These are phyloP conservation scores for Acleris laterana DNA, from an alignment of 2,888 invertebrate genomes.

Conservation along the genomic window DNA sequence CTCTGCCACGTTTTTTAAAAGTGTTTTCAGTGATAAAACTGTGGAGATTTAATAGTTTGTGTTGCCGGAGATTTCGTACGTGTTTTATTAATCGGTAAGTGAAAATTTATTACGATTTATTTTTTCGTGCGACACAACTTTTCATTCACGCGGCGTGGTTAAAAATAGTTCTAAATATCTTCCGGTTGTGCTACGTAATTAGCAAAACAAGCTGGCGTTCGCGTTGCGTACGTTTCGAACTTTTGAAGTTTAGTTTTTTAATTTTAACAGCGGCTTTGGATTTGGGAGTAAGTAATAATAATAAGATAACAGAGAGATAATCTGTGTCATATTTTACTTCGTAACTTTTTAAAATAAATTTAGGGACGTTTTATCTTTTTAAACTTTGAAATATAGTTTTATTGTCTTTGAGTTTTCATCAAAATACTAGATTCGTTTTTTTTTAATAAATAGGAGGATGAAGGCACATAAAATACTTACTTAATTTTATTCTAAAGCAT, in stretches of 20 bases:
- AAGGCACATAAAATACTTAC: no score
- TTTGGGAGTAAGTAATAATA: background rate
- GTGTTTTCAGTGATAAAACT: constrained; percentile 66
- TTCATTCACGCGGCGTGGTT: constrained; percentile 55
- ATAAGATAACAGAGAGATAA: constrained; percentile 1
- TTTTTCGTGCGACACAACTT: constrained; percentile 46
- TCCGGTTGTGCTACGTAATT: constrained; percentile 30
- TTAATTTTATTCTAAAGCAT: no score
- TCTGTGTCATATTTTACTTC: background rate
- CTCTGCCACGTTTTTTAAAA: constrained; percentile 59
- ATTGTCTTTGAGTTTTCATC: no score
- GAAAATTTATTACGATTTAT: constrained; percentile 50
- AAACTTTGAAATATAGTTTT: no score
- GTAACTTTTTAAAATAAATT: background rate
- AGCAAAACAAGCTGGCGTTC: constrained; percentile 9
- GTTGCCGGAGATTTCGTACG: constrained; percentile 42
- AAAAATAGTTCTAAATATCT: constrained; percentile 55
- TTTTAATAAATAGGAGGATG: no score
- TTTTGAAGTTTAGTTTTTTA: constrained; percentile 11
- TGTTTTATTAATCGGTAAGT: constrained; percentile 58
- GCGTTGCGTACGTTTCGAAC: background rate
- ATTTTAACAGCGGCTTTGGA: background rate
- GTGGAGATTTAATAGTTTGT: constrained; percentile 39
- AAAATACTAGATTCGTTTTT: no score
- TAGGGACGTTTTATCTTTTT: background rate